These are phyloP conservation scores for Emydocephalus ijimae DNA, from an alignment of 2,113 vertebrate species.

Conservation along the genomic window DNA sequence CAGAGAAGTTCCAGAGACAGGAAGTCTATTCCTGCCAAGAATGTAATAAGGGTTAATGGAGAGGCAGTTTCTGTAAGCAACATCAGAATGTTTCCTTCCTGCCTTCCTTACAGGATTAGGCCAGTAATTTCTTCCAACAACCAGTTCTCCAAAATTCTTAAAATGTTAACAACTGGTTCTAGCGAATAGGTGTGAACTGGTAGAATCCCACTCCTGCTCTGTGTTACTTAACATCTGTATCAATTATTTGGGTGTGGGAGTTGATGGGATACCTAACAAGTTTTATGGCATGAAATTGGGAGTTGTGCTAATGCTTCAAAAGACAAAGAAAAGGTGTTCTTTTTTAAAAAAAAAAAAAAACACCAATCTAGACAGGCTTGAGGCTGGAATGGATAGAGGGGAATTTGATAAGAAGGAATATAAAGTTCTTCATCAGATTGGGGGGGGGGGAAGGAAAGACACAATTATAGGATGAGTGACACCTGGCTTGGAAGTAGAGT, in stretches of 20 bases:
- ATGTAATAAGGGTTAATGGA: no score
- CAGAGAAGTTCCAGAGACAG: no score
- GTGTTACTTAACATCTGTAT: not conserved
- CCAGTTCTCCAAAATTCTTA: no score
- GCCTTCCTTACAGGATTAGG: no score
- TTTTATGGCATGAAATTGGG: not conserved
- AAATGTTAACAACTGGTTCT: no score
- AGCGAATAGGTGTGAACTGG: no score
- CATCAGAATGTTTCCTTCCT: no score
- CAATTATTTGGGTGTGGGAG: not conserved
- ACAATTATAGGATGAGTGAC: not conserved
- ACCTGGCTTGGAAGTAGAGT: not conserved
- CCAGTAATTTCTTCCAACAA: no score
- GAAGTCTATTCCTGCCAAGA: no score
- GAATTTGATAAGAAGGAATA: not conserved
- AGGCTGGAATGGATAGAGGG: not conserved
- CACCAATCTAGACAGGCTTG: not conserved
- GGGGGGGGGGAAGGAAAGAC: not conserved
- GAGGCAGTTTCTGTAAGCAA: no score
- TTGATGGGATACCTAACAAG: not conserved
- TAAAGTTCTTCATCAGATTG: not conserved
- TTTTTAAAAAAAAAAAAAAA: not conserved
- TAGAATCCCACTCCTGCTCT: no score
- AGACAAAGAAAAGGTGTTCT: not conserved
- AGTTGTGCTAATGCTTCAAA: not conserved